Base-by-base conservation (phyloP, 2,888 invertebrate species). In the Tenthredo distinguenda region DNA sequence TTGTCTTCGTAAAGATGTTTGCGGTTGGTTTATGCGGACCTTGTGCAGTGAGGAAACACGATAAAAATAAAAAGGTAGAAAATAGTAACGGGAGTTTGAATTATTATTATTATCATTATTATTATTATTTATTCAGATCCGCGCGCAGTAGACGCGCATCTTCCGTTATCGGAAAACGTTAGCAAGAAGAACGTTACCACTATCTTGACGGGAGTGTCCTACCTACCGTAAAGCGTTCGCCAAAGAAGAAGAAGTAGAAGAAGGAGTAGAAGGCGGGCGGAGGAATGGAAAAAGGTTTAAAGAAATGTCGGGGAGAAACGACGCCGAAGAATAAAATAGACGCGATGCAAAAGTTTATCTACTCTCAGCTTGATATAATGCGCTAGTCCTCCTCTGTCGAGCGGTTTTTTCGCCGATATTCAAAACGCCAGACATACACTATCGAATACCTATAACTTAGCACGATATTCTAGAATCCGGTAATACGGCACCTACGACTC, bases 161-260 rank as follows among this genome's bases (percentile, higher is more conserved):
- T 58, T 58, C 62, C 81, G 37, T 81, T 81, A 81, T 81, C 81
- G 81, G 81, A 81, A 62, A 58, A 81, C 81, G 40, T 81, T 62
- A 62, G 81, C 12, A 81, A 81, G 62, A 81, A 81, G 81, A 21
- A 81, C 81, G 81, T 81, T 81, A 81, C 81, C 81, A 50, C 81
- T 62, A 81, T 62, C 77, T 77, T 77, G 77, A 77, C 77, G 55
- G 31, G 55, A 31, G 10, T 74, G 72, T 68, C 68, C 50, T 18
- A 50, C 77, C n/a, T 55, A 55, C n/a, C n/a, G 55, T 55, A 77
- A 77, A 77, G 77, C 58, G 81, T 81, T 81, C 81, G 81, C 81
- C 31, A 37, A 74, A 37, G 26, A 37, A 47, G 21, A 76, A 76
- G 21, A 43, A 43, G 40, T 10, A 26, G 84, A 74, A 84, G 83